Conservation (phyloP, 2,797 vertebrate genomes). For the Sebastes melanostomus region DNA sequence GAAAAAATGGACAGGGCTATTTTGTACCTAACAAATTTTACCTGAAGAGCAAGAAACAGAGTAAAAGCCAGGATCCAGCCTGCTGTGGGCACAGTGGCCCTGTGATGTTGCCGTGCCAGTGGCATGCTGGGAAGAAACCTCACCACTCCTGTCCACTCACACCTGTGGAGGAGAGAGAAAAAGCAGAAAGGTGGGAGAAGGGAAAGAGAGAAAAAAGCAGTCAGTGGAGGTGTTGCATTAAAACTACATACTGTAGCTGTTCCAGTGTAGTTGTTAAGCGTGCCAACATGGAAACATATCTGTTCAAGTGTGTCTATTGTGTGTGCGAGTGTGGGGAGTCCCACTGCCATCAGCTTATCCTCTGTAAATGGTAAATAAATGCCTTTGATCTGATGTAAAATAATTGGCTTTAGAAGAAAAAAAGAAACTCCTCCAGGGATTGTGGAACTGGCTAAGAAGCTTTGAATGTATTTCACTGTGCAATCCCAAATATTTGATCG, state of each 20-base stretch:
- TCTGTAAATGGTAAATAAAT: conserved; percentile 60
- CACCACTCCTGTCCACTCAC: conserved; percentile 36
- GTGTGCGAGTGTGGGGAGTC: not conserved
- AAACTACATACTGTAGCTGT: not conserved
- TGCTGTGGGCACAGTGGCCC: conserved; percentile 49
- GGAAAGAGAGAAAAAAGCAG: not conserved
- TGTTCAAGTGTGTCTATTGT: not conserved
- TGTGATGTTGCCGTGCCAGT: conserved; percentile 45
- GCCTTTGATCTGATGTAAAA: conserved; percentile 56
- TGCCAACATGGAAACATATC: not conserved
- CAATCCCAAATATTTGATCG: conserved; percentile 67
- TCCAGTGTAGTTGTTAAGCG: not conserved
- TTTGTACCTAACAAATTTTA: conserved; percentile 40
- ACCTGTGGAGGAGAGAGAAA: conserved; percentile 38
- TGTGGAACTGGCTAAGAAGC: conserved; percentile 37
- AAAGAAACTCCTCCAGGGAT: conserved; percentile 42
- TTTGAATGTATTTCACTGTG: conserved; percentile 56
- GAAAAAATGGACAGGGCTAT: not conserved
- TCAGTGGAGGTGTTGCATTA: not conserved
- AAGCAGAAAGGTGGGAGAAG: not conserved
- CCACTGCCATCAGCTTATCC: conserved; percentile 30
- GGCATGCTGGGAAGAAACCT: conserved; percentile 62
- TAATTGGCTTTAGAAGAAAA: conserved; percentile 43
- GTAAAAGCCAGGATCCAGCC: conserved; percentile 67
- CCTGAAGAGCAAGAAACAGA: conserved; percentile 72